Conservation (phyloP, 2,888 invertebrate species). For the Dioctria linearis region DNA sequence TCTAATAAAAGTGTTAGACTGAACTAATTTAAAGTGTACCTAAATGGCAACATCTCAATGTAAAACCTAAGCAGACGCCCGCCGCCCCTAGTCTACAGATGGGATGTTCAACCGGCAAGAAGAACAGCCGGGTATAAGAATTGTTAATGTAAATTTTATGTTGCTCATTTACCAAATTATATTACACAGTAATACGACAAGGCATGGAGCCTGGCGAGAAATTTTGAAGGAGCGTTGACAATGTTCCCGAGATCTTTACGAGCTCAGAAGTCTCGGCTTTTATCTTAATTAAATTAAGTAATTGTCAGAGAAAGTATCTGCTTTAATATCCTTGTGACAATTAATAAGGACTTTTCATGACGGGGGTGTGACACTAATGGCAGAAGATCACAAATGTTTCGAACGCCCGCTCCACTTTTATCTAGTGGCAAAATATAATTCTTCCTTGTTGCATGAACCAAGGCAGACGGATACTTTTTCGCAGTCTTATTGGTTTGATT, state of each 20-base stretch:
- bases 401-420: neutral
- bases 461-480: neutral
- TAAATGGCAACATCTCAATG: conserved; percentile 17
- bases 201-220: conserved; percentile 25
- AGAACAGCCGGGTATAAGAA: conserved; percentile 36
- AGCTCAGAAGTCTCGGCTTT: conserved; percentile 58
- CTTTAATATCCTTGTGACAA: conserved; percentile 56
- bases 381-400: conserved; percentile 37
- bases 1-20: conserved; percentile 28
- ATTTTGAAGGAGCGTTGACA: conserved; percentile 51
- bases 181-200: conserved; percentile 54
- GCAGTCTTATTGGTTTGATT: conserved; percentile 1
- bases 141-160: conserved; percentile 58
- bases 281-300: conserved; percentile 59
- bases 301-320: conserved; percentile 56
- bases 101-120: neutral
- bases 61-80: conserved; percentile 38
- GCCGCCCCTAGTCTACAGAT: neutral
- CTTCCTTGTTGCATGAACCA: conserved; percentile 19
- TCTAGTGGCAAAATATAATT: neutral
- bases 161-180: conserved; percentile 57
- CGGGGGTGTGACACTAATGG: conserved; percentile 18
- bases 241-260: conserved; percentile 55
- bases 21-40: conserved; percentile 47
- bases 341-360: conserved; percentile 52